These are phyloP conservation scores for Dendrolimus houi DNA, from an alignment of 2,888 invertebrate genomes.

Conservation along the genomic window DNA sequence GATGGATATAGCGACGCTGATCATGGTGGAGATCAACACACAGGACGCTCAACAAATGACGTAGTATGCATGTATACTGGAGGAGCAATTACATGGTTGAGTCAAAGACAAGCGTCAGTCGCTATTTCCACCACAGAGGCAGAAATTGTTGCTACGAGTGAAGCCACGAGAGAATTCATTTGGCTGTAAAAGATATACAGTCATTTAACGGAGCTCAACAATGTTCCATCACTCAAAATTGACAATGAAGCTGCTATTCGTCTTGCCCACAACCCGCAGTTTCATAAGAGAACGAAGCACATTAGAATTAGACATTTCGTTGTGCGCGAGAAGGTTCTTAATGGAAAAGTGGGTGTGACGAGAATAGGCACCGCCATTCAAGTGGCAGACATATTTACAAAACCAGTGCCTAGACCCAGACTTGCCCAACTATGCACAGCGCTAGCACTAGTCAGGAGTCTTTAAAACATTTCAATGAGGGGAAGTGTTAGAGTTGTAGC, in stretches of 20 bases:
- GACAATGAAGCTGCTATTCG: conserved; percentile 5
- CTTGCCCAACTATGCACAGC: no score
- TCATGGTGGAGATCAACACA: no score
- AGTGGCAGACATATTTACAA: no score
- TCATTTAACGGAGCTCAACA: neutral
- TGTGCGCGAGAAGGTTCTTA: neutral
- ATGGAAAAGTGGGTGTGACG: no score
- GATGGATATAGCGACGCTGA: no score
- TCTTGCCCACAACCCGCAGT: conserved; percentile 5
- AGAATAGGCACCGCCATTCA: no score
- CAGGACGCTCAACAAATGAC: no score
- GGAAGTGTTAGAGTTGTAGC: no score
- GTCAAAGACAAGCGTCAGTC: conserved; percentile 23
- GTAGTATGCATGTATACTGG: conserved; percentile 6
- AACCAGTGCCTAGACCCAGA: no score
- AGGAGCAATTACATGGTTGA: conserved; percentile 23
- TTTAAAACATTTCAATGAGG: no score
- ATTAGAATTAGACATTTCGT: conserved; percentile 3
- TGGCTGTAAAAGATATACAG: conserved; percentile 15
- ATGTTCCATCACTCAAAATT: neutral
- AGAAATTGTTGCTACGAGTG: conserved; percentile 25
- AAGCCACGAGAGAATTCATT: conserved; percentile 20
- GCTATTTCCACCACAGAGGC: conserved; percentile 27
- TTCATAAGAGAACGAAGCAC: conserved; percentile 6
- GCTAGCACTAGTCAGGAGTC: no score